These are phyloP conservation scores for Nomada flava DNA, from an alignment of 2,888 invertebrate genomes.

Conservation along the genomic window DNA sequence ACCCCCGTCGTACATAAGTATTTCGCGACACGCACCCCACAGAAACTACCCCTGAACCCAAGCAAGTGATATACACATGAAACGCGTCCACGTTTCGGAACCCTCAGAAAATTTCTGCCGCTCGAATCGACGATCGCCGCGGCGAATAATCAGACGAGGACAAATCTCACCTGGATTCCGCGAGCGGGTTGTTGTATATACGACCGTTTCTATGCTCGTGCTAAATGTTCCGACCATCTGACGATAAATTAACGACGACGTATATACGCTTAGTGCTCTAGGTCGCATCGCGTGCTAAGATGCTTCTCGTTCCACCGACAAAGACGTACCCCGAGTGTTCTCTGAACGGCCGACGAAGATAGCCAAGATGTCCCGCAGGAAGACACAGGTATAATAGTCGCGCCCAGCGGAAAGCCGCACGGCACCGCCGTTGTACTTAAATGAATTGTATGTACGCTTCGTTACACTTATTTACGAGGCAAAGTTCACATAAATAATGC, in stretches of 20 bases:
- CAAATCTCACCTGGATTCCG: slow-evolving; percentile 26
- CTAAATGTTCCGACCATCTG: slow-evolving; percentile 23
- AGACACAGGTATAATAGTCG: slow-evolving; percentile 29
- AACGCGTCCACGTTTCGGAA: neutral
- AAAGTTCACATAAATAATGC: slow-evolving; percentile 65
- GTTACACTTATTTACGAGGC: slow-evolving; percentile 69
- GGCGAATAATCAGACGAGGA: slow-evolving; percentile 14
- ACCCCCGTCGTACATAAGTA: neutral
- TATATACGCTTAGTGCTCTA: slow-evolving; percentile 12
- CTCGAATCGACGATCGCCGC: neutral
- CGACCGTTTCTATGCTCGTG: neutral
- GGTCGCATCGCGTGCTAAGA: slow-evolving; percentile 46
- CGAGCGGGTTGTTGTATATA: slow-evolving; percentile 12
- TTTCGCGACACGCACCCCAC: neutral
- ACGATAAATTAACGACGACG: slow-evolving; percentile 50
- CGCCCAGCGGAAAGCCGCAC: slow-evolving; percentile 34
- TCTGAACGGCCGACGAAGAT: neutral
- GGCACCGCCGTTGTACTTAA: slow-evolving; percentile 44
- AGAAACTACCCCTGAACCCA: too few relatives aligned
- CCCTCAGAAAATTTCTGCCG: neutral
- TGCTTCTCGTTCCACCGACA: slow-evolving; percentile 15
- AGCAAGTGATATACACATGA: too few relatives aligned
- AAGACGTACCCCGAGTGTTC: neutral
- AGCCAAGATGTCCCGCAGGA: neutral
- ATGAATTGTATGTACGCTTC: slow-evolving; percentile 64